Evolutionary conservation across 2,888 invertebrate species (phyloP).

Genomic region (Ctena decussata): DNA sequence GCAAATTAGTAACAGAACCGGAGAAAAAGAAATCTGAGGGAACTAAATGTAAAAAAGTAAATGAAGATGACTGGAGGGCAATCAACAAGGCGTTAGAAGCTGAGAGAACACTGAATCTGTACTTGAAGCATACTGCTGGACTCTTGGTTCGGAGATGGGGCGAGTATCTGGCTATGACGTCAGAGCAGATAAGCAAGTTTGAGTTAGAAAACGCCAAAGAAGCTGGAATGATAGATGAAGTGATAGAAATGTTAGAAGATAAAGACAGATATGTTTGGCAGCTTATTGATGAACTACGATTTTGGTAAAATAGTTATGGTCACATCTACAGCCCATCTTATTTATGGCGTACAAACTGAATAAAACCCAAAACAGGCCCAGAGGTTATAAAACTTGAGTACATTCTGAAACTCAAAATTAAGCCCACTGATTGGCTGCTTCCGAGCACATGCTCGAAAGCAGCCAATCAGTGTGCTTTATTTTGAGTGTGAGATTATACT

Average conservation of each 20-base stretch:
- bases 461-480: too few species aligned
- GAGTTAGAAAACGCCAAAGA: conserved; percentile 65
- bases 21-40: background rate
- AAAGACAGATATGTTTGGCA: conserved; percentile 75
- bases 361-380: too few species aligned
- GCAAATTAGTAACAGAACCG: background rate
- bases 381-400: too few species aligned
- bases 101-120: conserved; percentile 56
- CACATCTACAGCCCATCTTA: too few species aligned
- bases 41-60: conserved; percentile 28
- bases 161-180: conserved; percentile 65
- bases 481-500: too few species aligned
- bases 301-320: background rate
- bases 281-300: conserved; percentile 69
- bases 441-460: too few species aligned
- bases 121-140: conserved; percentile 53
- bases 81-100: conserved; percentile 48
- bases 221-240: conserved; percentile 63
- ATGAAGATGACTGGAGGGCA: conserved; percentile 36
- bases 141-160: conserved; percentile 69
- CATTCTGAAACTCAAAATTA: too few species aligned
- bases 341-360: too few species aligned
- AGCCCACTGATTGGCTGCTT: too few species aligned
- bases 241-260: conserved; percentile 73
- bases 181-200: conserved; percentile 60